Base-by-base conservation (phyloP, 2,888 invertebrate species). In the Temnothorax rugatulus region DNA sequence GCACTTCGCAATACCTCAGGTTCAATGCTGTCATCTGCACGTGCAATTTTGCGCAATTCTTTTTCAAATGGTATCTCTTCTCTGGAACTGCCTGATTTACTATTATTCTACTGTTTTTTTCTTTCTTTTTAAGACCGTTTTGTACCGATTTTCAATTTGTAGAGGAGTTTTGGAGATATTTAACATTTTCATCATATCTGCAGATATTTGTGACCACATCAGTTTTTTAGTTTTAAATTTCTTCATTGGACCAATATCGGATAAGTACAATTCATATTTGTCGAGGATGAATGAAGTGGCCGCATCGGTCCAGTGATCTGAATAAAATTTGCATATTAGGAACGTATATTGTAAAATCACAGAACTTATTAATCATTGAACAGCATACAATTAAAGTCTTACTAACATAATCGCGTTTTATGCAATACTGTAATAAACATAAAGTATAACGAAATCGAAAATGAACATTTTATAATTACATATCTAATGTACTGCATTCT, bases 1-100 rank as follows among this genome's bases (percentile, higher is more conserved):
- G 29, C 52, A 69, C 52, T 69, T 52, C n/a, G 69, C 8, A 69
- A 34, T n/a, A 69, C 18, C n/a, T 69, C 50, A 0, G 69, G 69
- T 34, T 69, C 69, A n/a, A 69, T 69, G n/a, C 52, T 69, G 13
- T 69, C 69, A 52, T 69, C 69, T 52, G 13, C 1, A 69, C 1
- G 34, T 11, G 69, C 34, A 69, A 69, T 69, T 13, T 50, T 52
- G 1, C 34, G 11, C 13, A 69, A 52, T 52, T 69, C 13, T 0
- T 69, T 2, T 69, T 69, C 52, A 52, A 69, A 69, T 15, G 50
- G 50, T 69, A 34, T 5, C 18, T 52, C 13, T n/a, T 52, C 34
- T 52, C n/a, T 52, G 0, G 50, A 52, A 52, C 34, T 52, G n/a
- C n/a, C 69, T 13, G 69, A 69, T 52, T 34, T 50, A 52, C 11